Conservation (phyloP, 2,113 vertebrate species). For the Marmota monax region DNA sequence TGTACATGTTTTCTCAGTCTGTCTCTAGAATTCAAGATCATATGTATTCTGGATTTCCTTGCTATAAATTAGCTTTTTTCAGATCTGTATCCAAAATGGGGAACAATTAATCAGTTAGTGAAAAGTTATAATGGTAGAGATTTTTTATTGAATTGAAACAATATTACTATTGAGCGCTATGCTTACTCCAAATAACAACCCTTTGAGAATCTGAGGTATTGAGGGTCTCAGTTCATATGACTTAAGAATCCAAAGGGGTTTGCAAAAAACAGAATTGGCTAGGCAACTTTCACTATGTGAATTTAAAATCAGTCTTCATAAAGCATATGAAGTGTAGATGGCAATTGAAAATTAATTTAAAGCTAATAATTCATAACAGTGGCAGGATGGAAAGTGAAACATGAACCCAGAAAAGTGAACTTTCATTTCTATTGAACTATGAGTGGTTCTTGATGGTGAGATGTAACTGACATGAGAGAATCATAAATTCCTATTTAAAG, state of each 20-base stretch:
- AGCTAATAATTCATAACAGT: not conserved
- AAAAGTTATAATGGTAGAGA: not conserved
- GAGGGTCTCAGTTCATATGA: not conserved
- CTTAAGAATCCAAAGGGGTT: not conserved
- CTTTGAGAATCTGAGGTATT: not conserved
- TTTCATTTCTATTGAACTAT: not conserved
- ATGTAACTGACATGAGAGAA: not conserved
- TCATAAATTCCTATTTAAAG: not conserved
- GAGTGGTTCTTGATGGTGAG: not conserved
- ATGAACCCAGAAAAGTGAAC: not conserved
- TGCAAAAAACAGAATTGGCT: not conserved
- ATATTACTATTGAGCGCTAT: not conserved
- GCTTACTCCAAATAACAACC: not conserved
- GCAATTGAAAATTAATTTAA: not conserved
- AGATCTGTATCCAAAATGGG: not conserved
- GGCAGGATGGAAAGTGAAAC: not conserved
- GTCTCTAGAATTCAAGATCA: not conserved
- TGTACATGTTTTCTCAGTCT: not conserved
- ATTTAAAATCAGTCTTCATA: not conserved
- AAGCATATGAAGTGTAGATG: not conserved
- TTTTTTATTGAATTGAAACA: not conserved
- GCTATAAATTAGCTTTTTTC: not conserved
- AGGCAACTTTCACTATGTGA: not conserved
- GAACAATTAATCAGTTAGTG: not conserved
- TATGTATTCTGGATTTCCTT: not conserved